phyloP scores from a whole-genome alignment of 2,797 vertebrate genomes.

The Tapirus indicus region DNA sequence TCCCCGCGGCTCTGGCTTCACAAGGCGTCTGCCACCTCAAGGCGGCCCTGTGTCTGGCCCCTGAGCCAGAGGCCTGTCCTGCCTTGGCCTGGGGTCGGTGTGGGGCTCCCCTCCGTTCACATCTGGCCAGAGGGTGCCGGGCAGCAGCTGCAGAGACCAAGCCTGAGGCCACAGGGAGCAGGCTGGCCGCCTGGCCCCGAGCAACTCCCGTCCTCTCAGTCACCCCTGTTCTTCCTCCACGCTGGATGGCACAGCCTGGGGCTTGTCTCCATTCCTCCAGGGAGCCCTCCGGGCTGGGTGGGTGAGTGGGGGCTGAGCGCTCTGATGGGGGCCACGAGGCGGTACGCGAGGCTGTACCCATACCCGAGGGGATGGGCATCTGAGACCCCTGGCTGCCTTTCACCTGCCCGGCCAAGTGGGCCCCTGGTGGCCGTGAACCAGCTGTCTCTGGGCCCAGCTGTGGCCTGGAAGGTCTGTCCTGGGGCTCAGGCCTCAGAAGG shows the following conservation, averaged over 20 bases:
- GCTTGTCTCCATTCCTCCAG: too few relatives aligned
- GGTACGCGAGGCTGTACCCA: neutral
- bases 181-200: rapidly evolving
- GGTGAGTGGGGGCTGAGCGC: neutral
- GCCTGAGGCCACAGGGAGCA: neutral
- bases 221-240: neutral
- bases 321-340: neutral
- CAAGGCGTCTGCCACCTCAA: neutral
- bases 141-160: neutral
- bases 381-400: neutral
- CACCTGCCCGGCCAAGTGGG: too few relatives aligned
- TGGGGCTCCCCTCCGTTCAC: neutral
- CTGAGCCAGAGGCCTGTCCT: slow-evolving; percentile 7
- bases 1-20: neutral
- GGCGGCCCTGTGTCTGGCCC: neutral
- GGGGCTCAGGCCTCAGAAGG: neutral
- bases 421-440: neutral
- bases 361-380: rapidly evolving
- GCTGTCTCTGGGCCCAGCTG: neutral
- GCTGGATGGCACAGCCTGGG: rapidly evolving
- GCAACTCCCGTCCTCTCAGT: neutral
- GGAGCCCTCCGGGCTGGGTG: rapidly evolving
- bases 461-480: neutral
- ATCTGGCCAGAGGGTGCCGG: neutral
- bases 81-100: neutral